These are phyloP conservation scores for Hypolimnas misippus DNA, from an alignment of 2,888 invertebrate genomes.

Conservation along the genomic window DNA sequence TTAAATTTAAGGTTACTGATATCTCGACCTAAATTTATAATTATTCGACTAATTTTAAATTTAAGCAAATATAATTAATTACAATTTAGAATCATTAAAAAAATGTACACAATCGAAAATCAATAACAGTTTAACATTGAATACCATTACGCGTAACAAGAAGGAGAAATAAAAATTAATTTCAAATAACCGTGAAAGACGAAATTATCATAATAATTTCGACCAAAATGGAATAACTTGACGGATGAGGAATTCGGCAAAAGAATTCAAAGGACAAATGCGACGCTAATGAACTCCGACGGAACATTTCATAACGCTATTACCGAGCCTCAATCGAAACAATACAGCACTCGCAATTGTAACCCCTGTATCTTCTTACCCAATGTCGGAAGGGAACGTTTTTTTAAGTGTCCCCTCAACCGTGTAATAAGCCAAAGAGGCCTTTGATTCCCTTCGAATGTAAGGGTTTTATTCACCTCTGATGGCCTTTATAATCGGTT, in stretches of 20 bases:
- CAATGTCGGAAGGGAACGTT: constrained; percentile 46
- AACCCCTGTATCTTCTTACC: constrained; percentile 46
- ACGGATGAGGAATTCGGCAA: background rate
- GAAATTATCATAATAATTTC: background rate
- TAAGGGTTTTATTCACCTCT: constrained; percentile 67
- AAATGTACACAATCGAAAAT: too few relatives aligned
- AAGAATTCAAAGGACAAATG: constrained; percentile 5
- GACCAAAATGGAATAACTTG: constrained; percentile 1
- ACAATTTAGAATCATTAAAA: too few relatives aligned
- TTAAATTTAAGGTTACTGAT: too few relatives aligned
- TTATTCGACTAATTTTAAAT: too few relatives aligned
- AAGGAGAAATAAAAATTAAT: background rate
- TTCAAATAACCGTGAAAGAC: constrained; percentile 1
- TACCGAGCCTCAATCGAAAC: constrained; percentile 31
- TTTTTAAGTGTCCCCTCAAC: constrained; percentile 53
- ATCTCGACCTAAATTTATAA: too few relatives aligned
- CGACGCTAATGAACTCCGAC: background rate
- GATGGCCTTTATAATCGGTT: constrained; percentile 61
- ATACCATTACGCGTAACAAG: background rate
- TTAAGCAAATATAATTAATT: too few relatives aligned
- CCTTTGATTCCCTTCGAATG: constrained; percentile 72
- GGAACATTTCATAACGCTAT: constrained; percentile 8
- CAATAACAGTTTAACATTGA: background rate
- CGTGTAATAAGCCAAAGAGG: constrained; percentile 77
- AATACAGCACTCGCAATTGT: constrained; percentile 65